Percentiles rank a stretch among this genome's conserved stretches.
phyloP scores from a whole-genome alignment of 2,888 invertebrate genomes.

The Mythimna loreyi region DNA sequence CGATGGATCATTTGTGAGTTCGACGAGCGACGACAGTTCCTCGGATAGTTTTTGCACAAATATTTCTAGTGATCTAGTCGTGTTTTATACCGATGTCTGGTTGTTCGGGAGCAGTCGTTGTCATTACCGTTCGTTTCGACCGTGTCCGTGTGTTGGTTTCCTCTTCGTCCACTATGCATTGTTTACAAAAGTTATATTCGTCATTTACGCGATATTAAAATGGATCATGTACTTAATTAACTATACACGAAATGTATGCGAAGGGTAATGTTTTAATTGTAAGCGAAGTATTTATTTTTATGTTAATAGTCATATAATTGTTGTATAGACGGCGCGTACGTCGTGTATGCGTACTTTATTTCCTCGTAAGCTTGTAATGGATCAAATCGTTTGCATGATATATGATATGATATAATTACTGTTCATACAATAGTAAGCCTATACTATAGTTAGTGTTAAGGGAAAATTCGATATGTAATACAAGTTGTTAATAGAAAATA shows the following conservation, averaged over 20 bases:
- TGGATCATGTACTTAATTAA: slow-evolving; percentile 54
- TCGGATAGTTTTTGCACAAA: slow-evolving; percentile 74
- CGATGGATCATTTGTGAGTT: slow-evolving; percentile 56
- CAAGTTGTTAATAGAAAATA: slow-evolving; percentile 79
- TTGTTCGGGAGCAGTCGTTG: slow-evolving; percentile 41
- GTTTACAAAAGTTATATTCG: slow-evolving; percentile 48
- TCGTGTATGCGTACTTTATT: slow-evolving; percentile 66
- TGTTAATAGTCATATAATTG: slow-evolving; percentile 66
- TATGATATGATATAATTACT: slow-evolving; percentile 59
- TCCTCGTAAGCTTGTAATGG: slow-evolving; percentile 76
- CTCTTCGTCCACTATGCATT: slow-evolving; percentile 72
- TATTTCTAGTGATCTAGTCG: slow-evolving; percentile 48
- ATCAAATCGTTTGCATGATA: slow-evolving; percentile 77
- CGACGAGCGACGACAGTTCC: slow-evolving; percentile 62
- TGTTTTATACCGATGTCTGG: slow-evolving; percentile 47
- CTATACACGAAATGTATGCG: slow-evolving; percentile 74
- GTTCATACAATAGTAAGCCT: slow-evolving; percentile 67
- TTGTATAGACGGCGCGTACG: slow-evolving; percentile 64
- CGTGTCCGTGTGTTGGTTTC: slow-evolving; percentile 60
- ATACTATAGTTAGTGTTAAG: slow-evolving; percentile 62
- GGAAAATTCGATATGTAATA: slow-evolving; percentile 68
- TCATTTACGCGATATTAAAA: slow-evolving; percentile 59
- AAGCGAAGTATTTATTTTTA: slow-evolving; percentile 72
- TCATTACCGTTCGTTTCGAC: slow-evolving; percentile 42
- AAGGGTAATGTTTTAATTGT: slow-evolving; percentile 75